Evolutionary conservation across 2,113 vertebrate genomes (phyloP).

Genomic region (Gracilinanus agilis): DNA sequence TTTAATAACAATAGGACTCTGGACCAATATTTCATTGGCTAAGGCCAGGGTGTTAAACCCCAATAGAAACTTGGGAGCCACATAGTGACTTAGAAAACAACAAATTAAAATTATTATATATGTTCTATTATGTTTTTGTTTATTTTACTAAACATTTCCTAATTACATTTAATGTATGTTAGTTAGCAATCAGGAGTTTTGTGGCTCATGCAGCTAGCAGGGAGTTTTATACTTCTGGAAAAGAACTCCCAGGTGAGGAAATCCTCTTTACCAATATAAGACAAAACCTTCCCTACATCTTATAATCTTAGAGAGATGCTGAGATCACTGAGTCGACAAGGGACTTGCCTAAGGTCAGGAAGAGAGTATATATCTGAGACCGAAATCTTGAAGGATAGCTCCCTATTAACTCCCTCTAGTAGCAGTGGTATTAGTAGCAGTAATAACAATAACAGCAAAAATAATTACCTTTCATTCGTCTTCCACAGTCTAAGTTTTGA

Average conservation of each 20-base stretch:
- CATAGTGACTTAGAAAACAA: background rate
- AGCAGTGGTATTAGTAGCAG: background rate
- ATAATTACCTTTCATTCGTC: background rate
- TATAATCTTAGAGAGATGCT: background rate
- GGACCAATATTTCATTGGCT: background rate
- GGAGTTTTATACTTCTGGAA: background rate
- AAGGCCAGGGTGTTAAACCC: background rate
- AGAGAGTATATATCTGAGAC: background rate
- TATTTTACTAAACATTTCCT: background rate
- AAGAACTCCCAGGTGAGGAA: background rate
- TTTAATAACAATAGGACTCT: background rate
- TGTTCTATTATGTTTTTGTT: background rate
- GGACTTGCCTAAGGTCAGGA: background rate
- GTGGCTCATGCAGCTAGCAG: background rate
- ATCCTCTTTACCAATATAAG: background rate
- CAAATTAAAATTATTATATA: background rate
- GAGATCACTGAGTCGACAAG: background rate
- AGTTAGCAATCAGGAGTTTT: background rate
- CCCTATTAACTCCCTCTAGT: background rate
- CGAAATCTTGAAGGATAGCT: background rate
- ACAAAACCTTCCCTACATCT: background rate
- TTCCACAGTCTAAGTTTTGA: background rate
- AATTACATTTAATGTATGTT: background rate
- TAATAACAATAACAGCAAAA: background rate
- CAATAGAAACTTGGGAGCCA: background rate